phyloP scores from a whole-genome alignment of 2,888 invertebrate species.

The Euproctis similis region DNA sequence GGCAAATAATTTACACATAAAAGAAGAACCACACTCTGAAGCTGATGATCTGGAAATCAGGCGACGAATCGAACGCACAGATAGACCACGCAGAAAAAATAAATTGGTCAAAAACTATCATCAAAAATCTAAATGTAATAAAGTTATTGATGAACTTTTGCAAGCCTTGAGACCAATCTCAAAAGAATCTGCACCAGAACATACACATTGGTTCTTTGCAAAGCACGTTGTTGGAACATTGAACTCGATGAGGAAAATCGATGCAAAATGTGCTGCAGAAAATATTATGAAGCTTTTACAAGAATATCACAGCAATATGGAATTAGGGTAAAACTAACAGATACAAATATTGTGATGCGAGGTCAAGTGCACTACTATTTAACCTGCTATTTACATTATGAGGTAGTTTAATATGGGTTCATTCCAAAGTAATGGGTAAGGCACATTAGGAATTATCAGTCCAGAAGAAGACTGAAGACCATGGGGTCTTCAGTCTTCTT shows the following conservation, averaged over 20 bases:
- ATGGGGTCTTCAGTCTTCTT: too few relatives aligned
- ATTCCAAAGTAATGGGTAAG: too few relatives aligned
- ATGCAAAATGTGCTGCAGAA: slow-evolving; percentile 43
- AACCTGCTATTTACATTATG: too few relatives aligned
- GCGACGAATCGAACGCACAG: slow-evolving; percentile 43
- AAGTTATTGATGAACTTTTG: slow-evolving; percentile 47
- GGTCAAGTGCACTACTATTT: too few relatives aligned
- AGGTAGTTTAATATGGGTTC: too few relatives aligned
- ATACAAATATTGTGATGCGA: too few relatives aligned
- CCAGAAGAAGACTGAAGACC: too few relatives aligned
- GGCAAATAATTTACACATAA: slow-evolving; percentile 20
- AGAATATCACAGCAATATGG: slow-evolving; percentile 1
- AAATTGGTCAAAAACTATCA: slow-evolving; percentile 14
- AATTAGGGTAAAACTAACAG: not conserved
- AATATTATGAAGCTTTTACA: slow-evolving; percentile 43
- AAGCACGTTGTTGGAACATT: slow-evolving; percentile 54
- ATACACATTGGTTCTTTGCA: slow-evolving; percentile 54
- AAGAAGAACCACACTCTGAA: slow-evolving; percentile 40
- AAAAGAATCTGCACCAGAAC: slow-evolving; percentile 10
- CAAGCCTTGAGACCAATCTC: slow-evolving; percentile 48
- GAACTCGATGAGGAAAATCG: slow-evolving; percentile 43
- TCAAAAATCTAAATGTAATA: slow-evolving; percentile 36
- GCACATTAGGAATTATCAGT: too few relatives aligned
- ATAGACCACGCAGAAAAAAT: slow-evolving; percentile 39
- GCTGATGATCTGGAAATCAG: slow-evolving; percentile 28